A percentile compares a stretch with the other conserved stretches of the same genome.
Evolutionary conservation across 2,888 invertebrate species (phyloP).

Genomic region (Spialia ferax): DNA sequence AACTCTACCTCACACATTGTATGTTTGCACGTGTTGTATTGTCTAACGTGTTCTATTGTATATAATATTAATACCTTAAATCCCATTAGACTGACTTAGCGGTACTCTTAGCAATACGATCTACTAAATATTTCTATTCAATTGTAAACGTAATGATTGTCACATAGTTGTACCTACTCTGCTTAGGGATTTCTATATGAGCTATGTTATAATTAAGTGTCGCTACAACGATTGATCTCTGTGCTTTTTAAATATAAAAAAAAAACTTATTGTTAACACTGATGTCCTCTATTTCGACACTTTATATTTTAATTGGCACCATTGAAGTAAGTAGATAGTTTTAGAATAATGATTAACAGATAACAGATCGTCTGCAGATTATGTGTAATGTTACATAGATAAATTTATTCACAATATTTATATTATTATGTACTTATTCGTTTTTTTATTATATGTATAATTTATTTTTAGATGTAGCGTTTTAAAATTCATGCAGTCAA

Average conservation of each 20-base stretch:
- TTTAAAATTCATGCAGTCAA: constrained; percentile 86
- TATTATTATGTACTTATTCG: constrained; percentile 39
- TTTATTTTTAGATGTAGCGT: constrained; percentile 55
- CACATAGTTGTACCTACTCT: constrained; percentile 55
- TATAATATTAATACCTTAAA: constrained; percentile 64
- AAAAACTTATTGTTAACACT: constrained; percentile 53
- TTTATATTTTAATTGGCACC: constrained; percentile 79
- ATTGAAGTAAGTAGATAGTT: constrained; percentile 64
- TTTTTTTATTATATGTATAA: constrained; percentile 48
- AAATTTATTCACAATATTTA: constrained; percentile 38
- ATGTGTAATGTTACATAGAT: constrained; percentile 30
- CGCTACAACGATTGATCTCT: constrained; percentile 78
- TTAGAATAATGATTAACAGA: constrained; percentile 57
- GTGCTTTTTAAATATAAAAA: constrained; percentile 66
- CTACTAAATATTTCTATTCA: constrained; percentile 61
- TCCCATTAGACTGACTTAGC: constrained; percentile 85
- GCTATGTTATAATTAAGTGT: constrained; percentile 60
- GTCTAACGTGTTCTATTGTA: constrained; percentile 54
- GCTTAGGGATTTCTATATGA: constrained; percentile 43
- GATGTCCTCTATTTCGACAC: constrained; percentile 70
- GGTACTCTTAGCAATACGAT: constrained; percentile 72
- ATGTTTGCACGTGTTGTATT: constrained; percentile 69
- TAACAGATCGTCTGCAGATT: constrained; percentile 14
- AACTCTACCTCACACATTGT: constrained; percentile 71
- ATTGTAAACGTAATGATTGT: constrained; percentile 61